Conservation (phyloP, 2,113 vertebrate species). For the Regulus satrapa region DNA sequence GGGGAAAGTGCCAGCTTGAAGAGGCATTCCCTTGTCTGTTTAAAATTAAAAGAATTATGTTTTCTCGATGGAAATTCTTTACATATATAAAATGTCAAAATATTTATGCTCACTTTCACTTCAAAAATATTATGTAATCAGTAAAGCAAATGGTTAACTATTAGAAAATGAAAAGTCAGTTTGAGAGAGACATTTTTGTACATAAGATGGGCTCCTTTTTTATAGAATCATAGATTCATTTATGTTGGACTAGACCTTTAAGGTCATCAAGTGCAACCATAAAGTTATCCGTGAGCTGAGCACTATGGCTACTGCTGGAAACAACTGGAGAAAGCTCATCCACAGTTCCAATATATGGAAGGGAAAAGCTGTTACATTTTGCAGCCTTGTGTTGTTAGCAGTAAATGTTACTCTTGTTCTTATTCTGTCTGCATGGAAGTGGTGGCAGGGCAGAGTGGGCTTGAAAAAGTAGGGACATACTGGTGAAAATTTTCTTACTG, state of each 20-base stretch:
- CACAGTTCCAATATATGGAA: background rate
- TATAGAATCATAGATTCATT: background rate
- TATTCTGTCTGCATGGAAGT: background rate
- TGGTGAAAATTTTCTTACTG: background rate
- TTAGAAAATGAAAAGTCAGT: background rate
- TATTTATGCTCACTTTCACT: conserved; percentile 36
- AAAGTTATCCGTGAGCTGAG: background rate
- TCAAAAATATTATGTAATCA: background rate
- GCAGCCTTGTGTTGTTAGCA: background rate
- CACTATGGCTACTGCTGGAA: background rate
- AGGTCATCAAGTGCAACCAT: accelerated
- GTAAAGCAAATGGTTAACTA: background rate
- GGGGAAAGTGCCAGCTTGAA: conserved; percentile 37
- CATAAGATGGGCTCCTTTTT: background rate
- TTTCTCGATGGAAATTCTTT: conserved; percentile 19
- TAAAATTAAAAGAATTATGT: conserved; percentile 9
- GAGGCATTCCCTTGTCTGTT: conserved; percentile 9
- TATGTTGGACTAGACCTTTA: background rate
- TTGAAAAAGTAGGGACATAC: background rate
- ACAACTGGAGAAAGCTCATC: background rate
- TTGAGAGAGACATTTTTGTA: background rate
- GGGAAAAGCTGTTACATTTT: background rate
- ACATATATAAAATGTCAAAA: conserved; percentile 46
- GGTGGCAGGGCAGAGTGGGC: background rate
- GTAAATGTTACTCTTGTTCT: background rate